Percentiles rank a stretch among this genome's conserved stretches.
Evolutionary conservation across 2,797 vertebrate species (phyloP).

Genomic region (Fratercula arctica): DNA sequence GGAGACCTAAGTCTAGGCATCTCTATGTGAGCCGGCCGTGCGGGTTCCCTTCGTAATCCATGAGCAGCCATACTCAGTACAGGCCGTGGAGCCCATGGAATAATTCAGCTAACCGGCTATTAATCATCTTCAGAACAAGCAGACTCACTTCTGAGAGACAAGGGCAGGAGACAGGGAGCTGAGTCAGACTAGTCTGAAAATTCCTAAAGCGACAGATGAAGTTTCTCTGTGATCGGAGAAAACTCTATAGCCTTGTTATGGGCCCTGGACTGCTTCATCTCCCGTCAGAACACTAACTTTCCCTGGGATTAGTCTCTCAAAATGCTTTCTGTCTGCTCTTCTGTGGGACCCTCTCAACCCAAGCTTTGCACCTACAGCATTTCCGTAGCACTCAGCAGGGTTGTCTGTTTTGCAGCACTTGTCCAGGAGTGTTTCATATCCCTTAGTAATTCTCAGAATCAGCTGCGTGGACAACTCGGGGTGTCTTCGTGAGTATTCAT

Average conservation of each 20-base stretch:
- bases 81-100: background rate
- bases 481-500: conserved; percentile 67
- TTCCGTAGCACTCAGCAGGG: conserved; percentile 13
- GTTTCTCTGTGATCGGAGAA: background rate
- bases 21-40: background rate
- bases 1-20: background rate
- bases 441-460: conserved; percentile 49
- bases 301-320: background rate
- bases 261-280: background rate
- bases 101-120: background rate
- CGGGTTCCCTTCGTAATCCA: background rate
- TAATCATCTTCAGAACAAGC: background rate
- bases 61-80: background rate
- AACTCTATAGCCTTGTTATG: background rate
- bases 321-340: background rate
- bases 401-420: conserved; percentile 72
- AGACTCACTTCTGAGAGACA: background rate
- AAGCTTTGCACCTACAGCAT: conserved; percentile 61
- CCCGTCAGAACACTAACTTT: background rate
- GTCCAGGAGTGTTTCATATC: conserved; percentile 61
- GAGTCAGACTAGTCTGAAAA: background rate
- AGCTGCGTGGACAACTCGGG: background rate
- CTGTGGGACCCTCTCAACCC: background rate
- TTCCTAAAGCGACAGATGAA: background rate
- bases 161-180: background rate